phyloP scores from a whole-genome alignment of 2,888 invertebrate genomes.

The Heliconius sara region DNA sequence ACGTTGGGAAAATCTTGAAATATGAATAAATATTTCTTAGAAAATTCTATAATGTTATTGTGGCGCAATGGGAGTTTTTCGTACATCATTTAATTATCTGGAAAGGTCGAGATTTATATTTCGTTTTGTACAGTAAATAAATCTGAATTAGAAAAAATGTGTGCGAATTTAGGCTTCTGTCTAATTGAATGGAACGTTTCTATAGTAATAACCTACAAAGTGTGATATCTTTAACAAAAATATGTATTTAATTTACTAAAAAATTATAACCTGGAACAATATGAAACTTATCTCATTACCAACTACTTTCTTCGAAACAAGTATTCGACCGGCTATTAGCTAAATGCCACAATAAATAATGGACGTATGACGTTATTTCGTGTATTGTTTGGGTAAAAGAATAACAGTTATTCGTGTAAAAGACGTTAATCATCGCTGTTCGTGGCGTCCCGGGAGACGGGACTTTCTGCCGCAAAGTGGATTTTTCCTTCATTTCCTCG shows the following conservation, averaged over 20 bases:
- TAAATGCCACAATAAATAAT: conserved; percentile 45
- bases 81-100: background rate
- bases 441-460: conserved; percentile 55
- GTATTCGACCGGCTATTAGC: conserved; percentile 34
- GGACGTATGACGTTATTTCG: conserved; percentile 38
- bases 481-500: conserved; percentile 71
- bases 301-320: conserved; percentile 21
- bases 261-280: background rate
- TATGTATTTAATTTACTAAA: background rate
- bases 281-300: conserved; percentile 25
- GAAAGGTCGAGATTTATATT: background rate
- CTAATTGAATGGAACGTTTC: background rate
- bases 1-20: background rate
- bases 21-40: background rate
- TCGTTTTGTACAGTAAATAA: background rate
- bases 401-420: conserved; percentile 57
- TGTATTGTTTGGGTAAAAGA: conserved; percentile 46
- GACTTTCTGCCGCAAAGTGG: conserved; percentile 54
- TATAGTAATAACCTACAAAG: background rate
- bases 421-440: conserved; percentile 66
- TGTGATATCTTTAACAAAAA: background rate
- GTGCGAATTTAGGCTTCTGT: no score
- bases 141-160: background rate
- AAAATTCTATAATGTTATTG: background rate
- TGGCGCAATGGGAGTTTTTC: background rate